Base-by-base conservation (phyloP, 1,140 invertebrate genomes). In the Thereuonema tuberculata region DNA sequence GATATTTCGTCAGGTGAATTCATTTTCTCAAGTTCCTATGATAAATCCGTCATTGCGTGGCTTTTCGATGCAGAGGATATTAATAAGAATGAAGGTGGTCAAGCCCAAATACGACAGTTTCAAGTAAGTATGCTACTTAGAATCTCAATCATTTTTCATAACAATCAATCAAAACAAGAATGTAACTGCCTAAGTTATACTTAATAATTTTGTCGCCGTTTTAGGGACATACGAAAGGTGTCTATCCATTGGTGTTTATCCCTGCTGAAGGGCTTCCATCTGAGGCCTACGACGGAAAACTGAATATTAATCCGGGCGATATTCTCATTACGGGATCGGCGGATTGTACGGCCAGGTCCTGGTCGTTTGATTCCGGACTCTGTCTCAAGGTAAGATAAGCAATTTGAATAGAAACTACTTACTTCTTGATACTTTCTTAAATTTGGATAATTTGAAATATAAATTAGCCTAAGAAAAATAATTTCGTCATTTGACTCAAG, bases 1-100 rank as follows among this genome's bases (percentile, higher is more conserved):
- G n/a, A n/a, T n/a, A n/a, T n/a, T n/a, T n/a, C n/a, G n/a, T n/a
- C 74, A 1, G 77, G 75, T 3, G 75, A 77, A 61, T 78, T 79
- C 61, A 67, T 81, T 43, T 77, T 81, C 60, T 75, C 74, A 27
- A 73, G 75, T 52, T 78, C 77, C 1, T 77, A 77, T 65, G 79
- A 81, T 66, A 67, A 74, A 50, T 78, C 77, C 0, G 74, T 74
- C 0, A 67, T 74, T 56, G 76, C 75, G 47, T 81, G 79, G 79
- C 69, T 76, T 58, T 77, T 80, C 59, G 75, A 78, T 58, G 65
- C 59, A 27, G 61, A 59, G 1, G 57, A 66, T 1, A 50, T 64
- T 15, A 58, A 56, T 12, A 23, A 12, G 2, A 37, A 37, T 3
- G 28, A 54, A 2, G 61, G 58, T 12, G n/a, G n/a, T n/a, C 37